A percentile compares a stretch with the other conserved stretches of the same genome.
Evolutionary conservation across 2,888 invertebrate genomes (phyloP).

Genomic region (Penaeus monodon): DNA sequence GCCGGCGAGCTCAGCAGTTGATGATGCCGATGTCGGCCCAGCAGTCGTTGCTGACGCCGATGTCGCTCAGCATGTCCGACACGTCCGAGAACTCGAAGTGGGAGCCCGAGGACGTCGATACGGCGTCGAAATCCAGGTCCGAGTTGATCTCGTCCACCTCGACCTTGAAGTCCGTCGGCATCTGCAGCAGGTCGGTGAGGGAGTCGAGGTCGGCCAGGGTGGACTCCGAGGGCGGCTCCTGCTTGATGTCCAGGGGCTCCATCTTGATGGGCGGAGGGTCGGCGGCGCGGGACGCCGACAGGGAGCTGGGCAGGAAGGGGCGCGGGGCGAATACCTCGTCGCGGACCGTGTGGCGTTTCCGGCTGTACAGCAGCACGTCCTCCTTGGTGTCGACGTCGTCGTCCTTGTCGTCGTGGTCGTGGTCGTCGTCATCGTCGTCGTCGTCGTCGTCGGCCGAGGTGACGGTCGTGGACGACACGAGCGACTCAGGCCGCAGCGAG

Average conservation of each 20-base stretch:
- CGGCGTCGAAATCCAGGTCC: slow-evolving; percentile 65
- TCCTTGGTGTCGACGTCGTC: slow-evolving; percentile 39
- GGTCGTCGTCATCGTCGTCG: slow-evolving; percentile 41
- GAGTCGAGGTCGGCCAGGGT: slow-evolving; percentile 54
- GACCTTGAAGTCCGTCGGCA: slow-evolving; percentile 63
- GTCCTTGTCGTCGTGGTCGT: slow-evolving; percentile 11
- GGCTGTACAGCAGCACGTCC: slow-evolving; percentile 52
- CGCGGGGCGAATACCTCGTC: slow-evolving; percentile 53
- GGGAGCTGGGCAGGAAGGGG: slow-evolving; percentile 46
- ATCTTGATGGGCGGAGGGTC: slow-evolving; percentile 54
- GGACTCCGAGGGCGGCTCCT: slow-evolving; percentile 58
- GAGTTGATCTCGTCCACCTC: slow-evolving; percentile 64
- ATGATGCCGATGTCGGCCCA: slow-evolving; percentile 63
- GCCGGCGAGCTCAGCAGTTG: slow-evolving; percentile 42
- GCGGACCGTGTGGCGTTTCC: slow-evolving; percentile 47
- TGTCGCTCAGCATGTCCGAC: slow-evolving; percentile 65
- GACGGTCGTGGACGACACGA: slow-evolving; percentile 48
- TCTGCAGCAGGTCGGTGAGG: slow-evolving; percentile 58
- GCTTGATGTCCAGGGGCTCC: slow-evolving; percentile 62
- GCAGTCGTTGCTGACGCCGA: slow-evolving; percentile 65
- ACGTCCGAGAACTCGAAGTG: slow-evolving; percentile 65
- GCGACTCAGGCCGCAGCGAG: slow-evolving; percentile 47
- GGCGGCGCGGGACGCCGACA: slow-evolving; percentile 38
- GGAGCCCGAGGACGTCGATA: slow-evolving; percentile 64
- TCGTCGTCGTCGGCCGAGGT: slow-evolving; percentile 40